Conservation (phyloP, 2,113 vertebrate genomes). For the Glaucidium brasilianum region DNA sequence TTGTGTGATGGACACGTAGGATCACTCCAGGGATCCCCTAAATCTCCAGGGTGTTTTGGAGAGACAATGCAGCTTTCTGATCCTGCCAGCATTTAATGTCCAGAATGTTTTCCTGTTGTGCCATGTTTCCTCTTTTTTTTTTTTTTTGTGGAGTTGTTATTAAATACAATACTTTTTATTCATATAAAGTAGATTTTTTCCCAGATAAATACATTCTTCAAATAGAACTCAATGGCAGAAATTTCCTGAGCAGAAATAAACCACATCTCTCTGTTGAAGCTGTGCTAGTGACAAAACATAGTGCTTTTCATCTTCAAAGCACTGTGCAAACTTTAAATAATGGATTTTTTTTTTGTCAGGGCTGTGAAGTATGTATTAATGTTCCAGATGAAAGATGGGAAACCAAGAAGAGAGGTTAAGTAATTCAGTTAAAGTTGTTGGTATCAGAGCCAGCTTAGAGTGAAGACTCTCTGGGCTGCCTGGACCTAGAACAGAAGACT, state of each 20-base stretch:
- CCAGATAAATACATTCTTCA: conserved; percentile 25
- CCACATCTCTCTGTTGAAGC: conserved; percentile 2
- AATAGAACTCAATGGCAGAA: conserved; percentile 25
- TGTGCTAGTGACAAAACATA: conserved; percentile 13
- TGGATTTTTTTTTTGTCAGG: not conserved
- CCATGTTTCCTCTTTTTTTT: not conserved
- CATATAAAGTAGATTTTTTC: conserved; percentile 25
- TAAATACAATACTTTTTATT: conserved; percentile 26
- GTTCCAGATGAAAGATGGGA: conserved; percentile 52
- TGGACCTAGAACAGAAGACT: not conserved
- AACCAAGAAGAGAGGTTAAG: not conserved
- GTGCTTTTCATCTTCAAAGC: conserved; percentile 65
- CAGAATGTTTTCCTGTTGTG: not conserved
- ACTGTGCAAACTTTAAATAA: conserved; percentile 37
- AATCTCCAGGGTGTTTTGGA: not conserved
- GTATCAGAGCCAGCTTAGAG: not conserved
- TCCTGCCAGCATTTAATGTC: not conserved
- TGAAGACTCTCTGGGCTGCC: not conserved
- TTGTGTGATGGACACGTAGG: not conserved
- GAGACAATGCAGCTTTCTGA: conserved; percentile 31
- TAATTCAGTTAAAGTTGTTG: not conserved
- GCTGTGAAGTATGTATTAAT: not conserved
- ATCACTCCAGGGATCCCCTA: not conserved
- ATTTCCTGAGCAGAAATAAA: conserved; percentile 52
- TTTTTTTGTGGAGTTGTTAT: not conserved